phyloP scores from a whole-genome alignment of 1,140 invertebrate genomes.

The Episyrphus balteatus region DNA sequence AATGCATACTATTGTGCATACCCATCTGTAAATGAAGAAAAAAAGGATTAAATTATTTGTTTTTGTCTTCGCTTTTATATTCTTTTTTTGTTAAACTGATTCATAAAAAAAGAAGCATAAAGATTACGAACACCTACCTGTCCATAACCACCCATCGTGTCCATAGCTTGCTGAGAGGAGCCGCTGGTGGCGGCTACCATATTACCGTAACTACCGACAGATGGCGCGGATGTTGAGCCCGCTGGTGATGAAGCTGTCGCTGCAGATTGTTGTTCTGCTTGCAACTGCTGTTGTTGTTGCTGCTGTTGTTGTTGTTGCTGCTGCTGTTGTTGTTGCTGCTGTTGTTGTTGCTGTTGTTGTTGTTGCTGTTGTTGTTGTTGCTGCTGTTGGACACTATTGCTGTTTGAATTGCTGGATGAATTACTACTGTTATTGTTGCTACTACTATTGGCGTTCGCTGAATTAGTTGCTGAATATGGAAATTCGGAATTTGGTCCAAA shows the following conservation, averaged over 20 bases:
- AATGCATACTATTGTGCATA: slow-evolving; percentile 8
- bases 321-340: neutral
- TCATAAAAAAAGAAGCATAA: neutral
- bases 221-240: slow-evolving; percentile 8
- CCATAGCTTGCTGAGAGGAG: slow-evolving; percentile 17
- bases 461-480: slow-evolving; percentile 12
- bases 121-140: slow-evolving; percentile 17
- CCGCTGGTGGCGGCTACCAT: slow-evolving; percentile 15
- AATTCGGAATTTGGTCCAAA: slow-evolving; percentile 34
- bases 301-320: slow-evolving; percentile 6
- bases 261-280: slow-evolving; percentile 19
- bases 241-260: slow-evolving; percentile 23
- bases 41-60: neutral
- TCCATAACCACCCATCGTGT: slow-evolving; percentile 33
- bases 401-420: neutral
- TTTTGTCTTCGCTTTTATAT: neutral
- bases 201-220: slow-evolving; percentile 8
- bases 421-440: neutral
- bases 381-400: slow-evolving; percentile 14
- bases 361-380: slow-evolving; percentile 25
- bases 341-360: slow-evolving; percentile 19
- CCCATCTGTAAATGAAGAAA: slow-evolving; percentile 21
- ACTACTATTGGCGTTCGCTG: slow-evolving; percentile 8
- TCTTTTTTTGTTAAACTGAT: neutral
- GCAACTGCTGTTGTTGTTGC: neutral